Base-by-base conservation (phyloP, 1,140 invertebrate genomes). In the Ceratina calcarata region DNA sequence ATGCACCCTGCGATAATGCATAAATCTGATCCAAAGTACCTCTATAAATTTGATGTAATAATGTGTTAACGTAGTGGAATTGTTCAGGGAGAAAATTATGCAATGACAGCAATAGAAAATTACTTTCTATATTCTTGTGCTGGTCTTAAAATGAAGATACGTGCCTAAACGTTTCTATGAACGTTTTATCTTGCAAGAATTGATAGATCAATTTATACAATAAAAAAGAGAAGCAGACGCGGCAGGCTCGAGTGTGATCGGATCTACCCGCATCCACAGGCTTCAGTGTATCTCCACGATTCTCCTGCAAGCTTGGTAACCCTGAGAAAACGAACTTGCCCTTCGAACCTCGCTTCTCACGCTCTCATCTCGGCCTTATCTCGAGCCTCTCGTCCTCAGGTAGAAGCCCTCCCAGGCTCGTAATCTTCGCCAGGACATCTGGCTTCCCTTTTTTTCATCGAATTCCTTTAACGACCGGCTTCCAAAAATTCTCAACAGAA, bases 311-410 rank as follows among this genome's bases (percentile, higher is more conserved):
- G 86, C 89, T 91, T 92, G 89, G 85, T 91, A 91, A 73, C 74
- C 83, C 88, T 90, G 89, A 90, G 91, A 92, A 92, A 87, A 85
- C 78, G 61, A 88, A 85, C 84, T 80, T 86, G 85, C 86, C 86
- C 90, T 90, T 88, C 84, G 88, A 89, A 88, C 80, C 88, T 87
- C 69, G 82, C 84, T 91, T 91, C 89, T 92, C 90, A 91, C 89
- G 89, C 88, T 92, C 57, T 53, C 65, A 10, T 37, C 55, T 69
- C 61, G 13, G 32, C 66, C 37, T 81, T 69, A 61, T 78, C 55
- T 76, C 57, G 58, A 3, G 37, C 55, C 22, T 69, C 51, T 45
- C 37, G 37, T 45, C 37, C 49, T 73, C 67, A 71, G 75, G 66
- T 71, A 75, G 58, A 70, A 24, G 51, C 51, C 22, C 22, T 53